Evolutionary conservation across 1,140 invertebrate species (phyloP).

Genomic region (Anoplophora glabripennis): DNA sequence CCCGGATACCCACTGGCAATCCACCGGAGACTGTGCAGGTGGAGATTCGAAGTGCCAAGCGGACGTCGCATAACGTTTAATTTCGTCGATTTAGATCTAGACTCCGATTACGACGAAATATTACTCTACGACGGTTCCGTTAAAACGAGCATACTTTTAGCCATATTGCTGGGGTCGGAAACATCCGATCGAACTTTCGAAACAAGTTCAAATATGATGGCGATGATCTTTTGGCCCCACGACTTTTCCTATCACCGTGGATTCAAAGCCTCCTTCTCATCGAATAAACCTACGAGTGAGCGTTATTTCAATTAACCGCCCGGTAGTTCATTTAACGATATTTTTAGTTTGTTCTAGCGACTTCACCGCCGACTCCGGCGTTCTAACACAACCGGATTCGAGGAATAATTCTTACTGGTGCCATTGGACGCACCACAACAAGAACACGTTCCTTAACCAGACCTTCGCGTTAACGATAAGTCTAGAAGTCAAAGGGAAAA

Average conservation of each 20-base stretch:
- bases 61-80: conserved; percentile 58
- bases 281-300: conserved; percentile 52
- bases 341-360: conserved; percentile 53
- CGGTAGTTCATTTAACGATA: not conserved
- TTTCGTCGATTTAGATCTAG: conserved; percentile 55
- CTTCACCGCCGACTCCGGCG: conserved; percentile 39
- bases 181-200: conserved; percentile 42
- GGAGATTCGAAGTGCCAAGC: conserved; percentile 66
- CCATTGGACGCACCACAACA: conserved; percentile 22
- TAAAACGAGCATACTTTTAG: not conserved
- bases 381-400: conserved; percentile 37
- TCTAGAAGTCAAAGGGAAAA: too few relatives aligned
- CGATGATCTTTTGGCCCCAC: conserved; percentile 56
- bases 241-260: conserved; percentile 54
- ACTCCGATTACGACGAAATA: conserved; percentile 22
- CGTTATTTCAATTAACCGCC: too few relatives aligned
- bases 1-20: conserved; percentile 63
- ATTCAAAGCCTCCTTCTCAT: conserved; percentile 61
- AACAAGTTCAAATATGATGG: conserved; percentile 64
- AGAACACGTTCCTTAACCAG: too few relatives aligned
- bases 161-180: conserved; percentile 7
- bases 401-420: conserved; percentile 26
- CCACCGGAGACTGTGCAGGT: conserved; percentile 56
- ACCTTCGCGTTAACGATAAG: too few relatives aligned
- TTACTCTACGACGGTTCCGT: conserved; percentile 48